Evolutionary conservation across 2,888 invertebrate genomes (phyloP).

Genomic region (Hirtodrosophila alboralis): DNA sequence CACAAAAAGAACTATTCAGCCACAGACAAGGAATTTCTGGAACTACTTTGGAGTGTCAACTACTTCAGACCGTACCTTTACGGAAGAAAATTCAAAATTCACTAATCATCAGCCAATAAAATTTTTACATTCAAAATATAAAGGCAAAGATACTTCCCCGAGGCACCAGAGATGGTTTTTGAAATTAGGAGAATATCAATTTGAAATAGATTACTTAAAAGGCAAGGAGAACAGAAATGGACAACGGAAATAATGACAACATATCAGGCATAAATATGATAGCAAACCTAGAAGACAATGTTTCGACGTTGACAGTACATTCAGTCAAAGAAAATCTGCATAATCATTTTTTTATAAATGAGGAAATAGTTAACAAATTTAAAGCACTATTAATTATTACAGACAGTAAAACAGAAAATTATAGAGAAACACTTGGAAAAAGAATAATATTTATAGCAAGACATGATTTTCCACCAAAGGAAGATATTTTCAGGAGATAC

Average conservation of each 20-base stretch:
- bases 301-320: background rate
- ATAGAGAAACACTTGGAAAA: conserved; percentile 1
- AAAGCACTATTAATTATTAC: conserved; percentile 8
- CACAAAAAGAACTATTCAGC: too few relatives aligned
- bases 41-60: too few relatives aligned
- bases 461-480: too few relatives aligned
- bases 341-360: conserved; percentile 6
- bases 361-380: conserved; percentile 2
- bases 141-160: background rate
- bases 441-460: too few relatives aligned
- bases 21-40: too few relatives aligned
- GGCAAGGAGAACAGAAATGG: too few relatives aligned
- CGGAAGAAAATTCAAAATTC: conserved; percentile 20
- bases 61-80: conserved; percentile 14
- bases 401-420: conserved; percentile 4
- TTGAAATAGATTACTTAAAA: background rate
- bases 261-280: too few relatives aligned
- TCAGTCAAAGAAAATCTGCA: background rate
- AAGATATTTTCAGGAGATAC: too few relatives aligned
- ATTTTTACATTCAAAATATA: conserved; percentile 35
- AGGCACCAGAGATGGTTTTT: background rate
- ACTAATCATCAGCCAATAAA: conserved; percentile 36
- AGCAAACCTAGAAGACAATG: too few relatives aligned
- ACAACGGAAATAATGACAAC: too few relatives aligned
- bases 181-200: background rate